Percentiles rank a stretch among this genome's conserved stretches.
phyloP scores from a whole-genome alignment of 2,888 invertebrate species.

The Chesias legatella region DNA sequence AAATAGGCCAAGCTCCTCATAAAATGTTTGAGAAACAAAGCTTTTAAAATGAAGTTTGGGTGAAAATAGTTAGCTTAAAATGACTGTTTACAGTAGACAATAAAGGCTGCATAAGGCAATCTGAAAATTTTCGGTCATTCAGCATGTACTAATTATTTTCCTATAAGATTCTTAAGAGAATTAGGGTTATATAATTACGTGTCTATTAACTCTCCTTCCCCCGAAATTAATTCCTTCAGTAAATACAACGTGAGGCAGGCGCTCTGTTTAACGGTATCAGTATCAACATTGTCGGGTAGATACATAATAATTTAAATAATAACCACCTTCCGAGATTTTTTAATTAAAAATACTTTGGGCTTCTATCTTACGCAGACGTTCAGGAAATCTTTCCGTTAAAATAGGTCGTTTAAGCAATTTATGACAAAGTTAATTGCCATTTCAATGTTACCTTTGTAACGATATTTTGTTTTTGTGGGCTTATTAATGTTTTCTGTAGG shows the following conservation, averaged over 20 bases:
- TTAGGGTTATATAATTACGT: no score
- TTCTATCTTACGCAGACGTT: constrained; percentile 5
- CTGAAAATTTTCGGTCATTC: no score
- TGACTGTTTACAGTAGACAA: constrained; percentile 7
- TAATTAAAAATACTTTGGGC: constrained; percentile 20
- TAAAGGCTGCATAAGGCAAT: no score
- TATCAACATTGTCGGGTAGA: constrained; percentile 22
- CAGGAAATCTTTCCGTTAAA: constrained; percentile 12
- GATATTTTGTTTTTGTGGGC: constrained; percentile 15
- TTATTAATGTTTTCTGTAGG: constrained; percentile 7
- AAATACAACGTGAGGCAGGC: constrained; percentile 15
- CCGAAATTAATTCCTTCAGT: constrained; percentile 15
- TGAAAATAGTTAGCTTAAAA: constrained; percentile 24
- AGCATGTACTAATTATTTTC: no score
- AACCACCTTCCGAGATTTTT: constrained; percentile 21
- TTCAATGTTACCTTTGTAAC: constrained; percentile 19
- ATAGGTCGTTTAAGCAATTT: constrained; percentile 19
- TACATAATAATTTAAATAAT: constrained; percentile 22
- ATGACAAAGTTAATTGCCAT: constrained; percentile 19
- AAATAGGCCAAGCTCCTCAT: constrained; percentile 25
- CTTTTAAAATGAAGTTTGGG: constrained; percentile 22
- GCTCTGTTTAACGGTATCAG: constrained; percentile 16
- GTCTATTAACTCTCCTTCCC: constrained; percentile 8
- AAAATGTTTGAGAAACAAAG: constrained; percentile 29
- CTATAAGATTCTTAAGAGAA: no score